Conservation (phyloP, 1,140 invertebrate species). For the Pachypeltis micranthus region DNA sequence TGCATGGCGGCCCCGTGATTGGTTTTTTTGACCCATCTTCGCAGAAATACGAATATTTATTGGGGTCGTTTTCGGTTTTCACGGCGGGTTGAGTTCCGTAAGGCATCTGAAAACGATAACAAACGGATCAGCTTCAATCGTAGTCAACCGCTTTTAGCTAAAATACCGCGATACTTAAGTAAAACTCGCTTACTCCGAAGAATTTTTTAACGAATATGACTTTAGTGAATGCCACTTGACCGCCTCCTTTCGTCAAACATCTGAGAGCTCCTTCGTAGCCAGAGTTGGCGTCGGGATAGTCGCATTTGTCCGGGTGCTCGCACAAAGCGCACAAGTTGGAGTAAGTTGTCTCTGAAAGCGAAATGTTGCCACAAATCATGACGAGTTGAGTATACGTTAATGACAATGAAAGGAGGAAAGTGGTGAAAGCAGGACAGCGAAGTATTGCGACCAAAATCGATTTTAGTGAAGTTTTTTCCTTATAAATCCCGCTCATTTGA, state of each 20-base stretch:
- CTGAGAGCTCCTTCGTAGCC: constrained; percentile 72
- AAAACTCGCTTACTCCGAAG: constrained; percentile 52
- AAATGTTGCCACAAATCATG: too few relatives aligned
- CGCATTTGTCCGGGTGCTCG: constrained; percentile 55
- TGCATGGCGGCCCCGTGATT: constrained; percentile 52
- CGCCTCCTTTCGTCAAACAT: constrained; percentile 63
- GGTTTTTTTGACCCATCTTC: constrained; percentile 61
- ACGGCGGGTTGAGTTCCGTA: constrained; percentile 22
- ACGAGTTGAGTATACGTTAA: too few relatives aligned
- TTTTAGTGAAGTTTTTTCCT: too few relatives aligned
- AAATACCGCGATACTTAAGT: too few relatives aligned
- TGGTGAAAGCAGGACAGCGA: too few relatives aligned
- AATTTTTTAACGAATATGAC: constrained; percentile 64
- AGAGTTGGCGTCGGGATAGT: constrained; percentile 68
- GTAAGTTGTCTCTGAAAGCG: constrained; percentile 50
- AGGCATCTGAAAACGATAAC: constrained; percentile 20
- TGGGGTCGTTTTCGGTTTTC: constrained; percentile 37
- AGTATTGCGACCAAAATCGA: too few relatives aligned
- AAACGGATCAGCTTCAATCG: too few relatives aligned
- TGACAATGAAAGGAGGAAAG: too few relatives aligned
- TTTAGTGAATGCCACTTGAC: constrained; percentile 74
- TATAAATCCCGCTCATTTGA: too few relatives aligned
- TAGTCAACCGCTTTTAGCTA: too few relatives aligned
- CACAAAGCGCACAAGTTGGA: constrained; percentile 59
- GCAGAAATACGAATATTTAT: constrained; percentile 61